Evolutionary conservation across 2,797 vertebrate genomes (phyloP).

Genomic region (Phrynocephalus guinanensis): DNA sequence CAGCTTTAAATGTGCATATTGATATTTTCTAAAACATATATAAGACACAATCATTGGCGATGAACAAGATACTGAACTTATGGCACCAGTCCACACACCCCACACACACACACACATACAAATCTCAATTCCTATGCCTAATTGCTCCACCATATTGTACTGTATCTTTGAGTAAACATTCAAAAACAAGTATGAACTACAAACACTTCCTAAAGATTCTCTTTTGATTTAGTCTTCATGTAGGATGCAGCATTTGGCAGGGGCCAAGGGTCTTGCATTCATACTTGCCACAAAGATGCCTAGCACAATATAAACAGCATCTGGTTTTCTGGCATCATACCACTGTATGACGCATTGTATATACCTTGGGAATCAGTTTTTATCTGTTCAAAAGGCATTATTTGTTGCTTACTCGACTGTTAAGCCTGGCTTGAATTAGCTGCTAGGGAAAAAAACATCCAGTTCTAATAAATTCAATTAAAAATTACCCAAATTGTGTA

Average conservation of each 20-base stretch:
- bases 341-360: conserved; percentile 6
- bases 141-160: no score
- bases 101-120: neutral
- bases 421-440: conserved; percentile 23
- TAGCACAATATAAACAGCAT: conserved; percentile 11
- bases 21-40: neutral
- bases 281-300: fast-evolving
- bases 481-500: conserved; percentile 37
- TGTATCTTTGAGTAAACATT: neutral
- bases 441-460: neutral
- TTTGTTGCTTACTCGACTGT: conserved; percentile 13
- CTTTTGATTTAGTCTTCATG: neutral
- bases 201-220: neutral
- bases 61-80: neutral
- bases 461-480: conserved; percentile 26
- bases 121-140: neutral
- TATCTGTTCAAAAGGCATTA: conserved; percentile 8
- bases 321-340: neutral
- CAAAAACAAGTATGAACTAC: neutral
- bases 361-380: conserved; percentile 12
- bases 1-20: neutral
- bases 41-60: neutral
- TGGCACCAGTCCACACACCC: neutral
- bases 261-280: neutral
- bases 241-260: neutral